Conservation (phyloP, 2,113 vertebrate species). For the Cheirogaleus medius region DNA sequence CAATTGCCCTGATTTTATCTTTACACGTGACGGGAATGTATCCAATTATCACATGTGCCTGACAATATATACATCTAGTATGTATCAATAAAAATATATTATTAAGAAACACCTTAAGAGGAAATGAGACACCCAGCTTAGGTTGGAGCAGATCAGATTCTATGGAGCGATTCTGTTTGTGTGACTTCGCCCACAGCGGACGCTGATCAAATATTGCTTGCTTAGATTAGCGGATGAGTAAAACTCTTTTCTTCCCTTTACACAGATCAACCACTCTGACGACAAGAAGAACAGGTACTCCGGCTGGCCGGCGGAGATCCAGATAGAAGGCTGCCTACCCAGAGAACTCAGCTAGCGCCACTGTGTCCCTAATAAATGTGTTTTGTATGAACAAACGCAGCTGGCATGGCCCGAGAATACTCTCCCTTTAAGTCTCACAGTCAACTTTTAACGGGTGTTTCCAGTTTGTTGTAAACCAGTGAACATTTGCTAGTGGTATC, state of each 20-base stretch:
- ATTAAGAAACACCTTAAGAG: not conserved
- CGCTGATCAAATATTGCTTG: not conserved
- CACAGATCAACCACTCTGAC: constrained; percentile 85
- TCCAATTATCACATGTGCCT: not conserved
- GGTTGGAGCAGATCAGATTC: not conserved
- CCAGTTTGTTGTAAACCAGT: not conserved
- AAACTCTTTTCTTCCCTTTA: not conserved
- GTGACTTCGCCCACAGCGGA: not conserved
- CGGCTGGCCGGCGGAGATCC: constrained; percentile 87
- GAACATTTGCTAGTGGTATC: not conserved
- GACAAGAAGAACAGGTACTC: constrained; percentile 74
- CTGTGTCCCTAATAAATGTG: not conserved
- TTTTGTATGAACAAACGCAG: not conserved
- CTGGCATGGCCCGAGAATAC: not conserved
- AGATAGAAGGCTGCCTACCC: constrained; percentile 87
- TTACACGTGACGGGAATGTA: not conserved
- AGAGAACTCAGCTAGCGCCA: constrained; percentile 47
- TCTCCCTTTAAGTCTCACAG: not conserved
- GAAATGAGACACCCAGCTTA: not conserved
- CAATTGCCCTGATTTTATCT: not conserved
- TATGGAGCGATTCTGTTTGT: not conserved
- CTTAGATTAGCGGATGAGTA: not conserved
- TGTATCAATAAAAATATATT: not conserved
- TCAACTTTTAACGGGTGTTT: not conserved
- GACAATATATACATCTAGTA: not conserved